Evolutionary conservation across 2,113 vertebrate genomes (phyloP).

Genomic region (Puntigrus tetrazona): DNA sequence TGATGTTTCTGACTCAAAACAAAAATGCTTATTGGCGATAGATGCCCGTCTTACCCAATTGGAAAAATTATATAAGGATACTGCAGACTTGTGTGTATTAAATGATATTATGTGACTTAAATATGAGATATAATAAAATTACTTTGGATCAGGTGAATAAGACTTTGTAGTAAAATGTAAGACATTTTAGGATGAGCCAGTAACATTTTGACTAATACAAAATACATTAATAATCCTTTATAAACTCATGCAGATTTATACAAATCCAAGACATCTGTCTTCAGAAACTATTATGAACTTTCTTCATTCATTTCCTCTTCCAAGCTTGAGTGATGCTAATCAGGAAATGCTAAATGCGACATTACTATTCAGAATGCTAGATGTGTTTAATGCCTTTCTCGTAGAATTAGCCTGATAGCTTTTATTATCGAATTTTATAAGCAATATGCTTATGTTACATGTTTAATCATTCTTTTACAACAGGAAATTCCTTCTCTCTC

Average conservation of each 20-base stretch:
- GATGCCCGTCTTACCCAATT: background rate
- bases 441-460: too few species aligned
- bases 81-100: background rate
- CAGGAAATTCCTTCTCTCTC: background rate
- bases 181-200: background rate
- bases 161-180: background rate
- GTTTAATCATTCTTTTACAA: too few species aligned
- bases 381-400: background rate
- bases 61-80: slow-evolving; percentile 3
- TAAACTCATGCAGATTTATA: slow-evolving; percentile 1
- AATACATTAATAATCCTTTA: slow-evolving; percentile 1
- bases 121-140: background rate
- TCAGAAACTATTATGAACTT: background rate
- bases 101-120: background rate
- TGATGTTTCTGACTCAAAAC: too few species aligned
- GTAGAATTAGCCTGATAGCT: too few species aligned
- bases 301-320: background rate
- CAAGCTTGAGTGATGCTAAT: background rate
- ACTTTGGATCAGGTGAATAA: background rate
- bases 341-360: background rate
- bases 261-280: background rate
- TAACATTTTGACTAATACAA: background rate
- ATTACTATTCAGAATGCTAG: background rate
- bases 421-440: too few species aligned
- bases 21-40: background rate